A percentile compares a stretch with the other conserved stretches of the same genome.
These are phyloP conservation scores for Python bivittatus DNA, from an alignment of 2,113 vertebrate species.

Conservation along the genomic window DNA sequence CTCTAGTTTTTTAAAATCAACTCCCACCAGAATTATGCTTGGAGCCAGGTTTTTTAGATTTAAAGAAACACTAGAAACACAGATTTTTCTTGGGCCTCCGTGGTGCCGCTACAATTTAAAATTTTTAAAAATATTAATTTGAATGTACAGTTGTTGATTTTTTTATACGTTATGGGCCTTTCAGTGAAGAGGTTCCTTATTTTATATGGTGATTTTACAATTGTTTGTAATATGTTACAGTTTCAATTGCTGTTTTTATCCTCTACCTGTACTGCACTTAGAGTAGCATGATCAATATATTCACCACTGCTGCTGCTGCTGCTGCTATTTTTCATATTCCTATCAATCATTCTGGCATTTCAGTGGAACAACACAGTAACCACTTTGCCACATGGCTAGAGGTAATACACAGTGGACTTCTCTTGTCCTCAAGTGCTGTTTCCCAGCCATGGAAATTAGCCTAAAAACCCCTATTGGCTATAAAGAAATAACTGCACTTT, in stretches of 20 bases:
- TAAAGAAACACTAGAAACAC: not conserved
- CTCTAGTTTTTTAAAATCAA: not conserved
- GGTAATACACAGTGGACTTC: not conserved
- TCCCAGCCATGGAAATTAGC: constrained; percentile 1
- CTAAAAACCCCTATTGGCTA: constrained; percentile 21
- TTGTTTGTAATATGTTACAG: not conserved
- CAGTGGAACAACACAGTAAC: not conserved
- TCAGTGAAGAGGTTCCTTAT: not conserved
- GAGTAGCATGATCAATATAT: not conserved
- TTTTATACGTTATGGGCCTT: not conserved
- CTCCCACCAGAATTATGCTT: not conserved
- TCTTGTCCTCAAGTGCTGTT: not conserved
- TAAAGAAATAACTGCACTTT: constrained; percentile 56
- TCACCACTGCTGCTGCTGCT: not conserved
- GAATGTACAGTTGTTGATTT: not conserved
- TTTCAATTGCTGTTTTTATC: not conserved
- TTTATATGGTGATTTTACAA: not conserved
- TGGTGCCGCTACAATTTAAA: not conserved
- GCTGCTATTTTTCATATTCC: not conserved
- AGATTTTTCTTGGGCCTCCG: not conserved
- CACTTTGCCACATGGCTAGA: not conserved
- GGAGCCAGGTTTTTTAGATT: not conserved
- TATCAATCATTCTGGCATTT: not conserved
- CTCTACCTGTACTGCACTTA: not conserved
- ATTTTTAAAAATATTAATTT: not conserved